Percentiles rank a stretch among this genome's conserved stretches.
These are phyloP conservation scores for Agrenia bidenticulata DNA, from an alignment of 2,888 invertebrate species.

Conservation along the genomic window DNA sequence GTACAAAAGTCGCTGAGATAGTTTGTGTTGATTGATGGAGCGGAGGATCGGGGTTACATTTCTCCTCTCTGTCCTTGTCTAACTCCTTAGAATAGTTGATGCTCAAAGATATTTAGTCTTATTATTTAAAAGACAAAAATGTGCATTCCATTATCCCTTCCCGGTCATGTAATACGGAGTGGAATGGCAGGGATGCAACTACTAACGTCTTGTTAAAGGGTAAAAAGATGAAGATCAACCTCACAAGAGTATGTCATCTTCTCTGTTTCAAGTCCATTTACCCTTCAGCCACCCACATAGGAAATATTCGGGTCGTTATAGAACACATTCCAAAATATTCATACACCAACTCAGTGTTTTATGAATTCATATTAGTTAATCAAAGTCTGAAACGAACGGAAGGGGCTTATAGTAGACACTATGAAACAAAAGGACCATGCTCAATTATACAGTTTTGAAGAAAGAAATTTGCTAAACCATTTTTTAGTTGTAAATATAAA, in stretches of 20 bases:
- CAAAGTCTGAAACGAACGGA: too few relatives aligned
- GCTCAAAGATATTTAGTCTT: background rate
- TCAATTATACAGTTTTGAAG: too few relatives aligned
- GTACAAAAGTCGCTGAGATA: conserved; percentile 37
- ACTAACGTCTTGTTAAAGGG: background rate
- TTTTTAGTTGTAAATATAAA: too few relatives aligned
- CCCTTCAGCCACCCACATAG: conserved; percentile 10
- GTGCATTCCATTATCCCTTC: conserved; percentile 6
- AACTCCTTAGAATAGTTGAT: background rate
- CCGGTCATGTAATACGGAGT: too few relatives aligned
- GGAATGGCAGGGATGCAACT: too few relatives aligned
- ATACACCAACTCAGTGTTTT: too few relatives aligned
- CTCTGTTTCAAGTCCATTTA: background rate
- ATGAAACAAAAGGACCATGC: too few relatives aligned
- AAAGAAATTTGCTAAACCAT: too few relatives aligned
- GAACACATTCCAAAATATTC: too few relatives aligned
- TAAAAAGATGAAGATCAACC: conserved; percentile 2
- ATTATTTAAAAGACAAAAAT: conserved; percentile 7
- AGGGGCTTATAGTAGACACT: too few relatives aligned
- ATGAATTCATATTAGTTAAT: too few relatives aligned
- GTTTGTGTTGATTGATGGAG: conserved; percentile 45
- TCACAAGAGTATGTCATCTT: conserved; percentile 2
- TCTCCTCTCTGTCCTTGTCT: conserved; percentile 9
- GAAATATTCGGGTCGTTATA: too few relatives aligned
- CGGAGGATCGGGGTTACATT: conserved; percentile 15